Evolutionary conservation across 2,113 vertebrate species (phyloP), one percentile per base, ranked within the genome.

Genomic region (Engystomops pustulosus): DNA sequence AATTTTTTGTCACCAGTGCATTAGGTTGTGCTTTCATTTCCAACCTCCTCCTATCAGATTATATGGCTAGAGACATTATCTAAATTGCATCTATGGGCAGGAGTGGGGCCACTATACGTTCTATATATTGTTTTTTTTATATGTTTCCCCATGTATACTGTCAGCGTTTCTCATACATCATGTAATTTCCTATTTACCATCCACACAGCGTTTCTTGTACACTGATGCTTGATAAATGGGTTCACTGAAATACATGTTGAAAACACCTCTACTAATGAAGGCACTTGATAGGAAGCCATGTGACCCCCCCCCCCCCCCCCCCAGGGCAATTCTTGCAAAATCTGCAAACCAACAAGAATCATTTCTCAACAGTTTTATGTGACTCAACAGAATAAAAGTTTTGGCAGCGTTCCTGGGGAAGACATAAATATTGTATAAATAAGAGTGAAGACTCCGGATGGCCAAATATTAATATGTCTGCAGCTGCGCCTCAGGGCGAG

Each of bases 381-480:
- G 47, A 75, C 44, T 51, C 27, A 41, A n/a, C n/a, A 51, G 27
- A 75, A 75, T 34, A 76, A 34, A 53, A 53, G 47, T 53, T 76
- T 76, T 76, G 72, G 47, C 72, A 17, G 18, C 49, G 53, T 76
- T 55, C 47, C 47, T 36, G 27, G 72, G 6, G 30, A 36, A 53
- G 72, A 76, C 47, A 76, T 76, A 76, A 76, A 76, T 76, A 76
- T 76, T 76, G 72, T 76, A 76, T 36, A 76, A 53, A n/a, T 3
- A 47, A 27, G 47, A 51, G 45, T 15, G 71, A 51, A 75, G 72
- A 14, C 47, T 20, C 72, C 30, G 47, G 72, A 41, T 53, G 45
- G 45, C 44, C 32, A 14, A 18, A 23, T 51, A 74, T 74, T 30
- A 49, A 74, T 51, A 23, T 51, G 47, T 76, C 71, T 74, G 71